Percentiles rank a stretch among this genome's conserved stretches.
Conservation (phyloP, 1,140 invertebrate species). For the Calosoma granatense region DNA sequence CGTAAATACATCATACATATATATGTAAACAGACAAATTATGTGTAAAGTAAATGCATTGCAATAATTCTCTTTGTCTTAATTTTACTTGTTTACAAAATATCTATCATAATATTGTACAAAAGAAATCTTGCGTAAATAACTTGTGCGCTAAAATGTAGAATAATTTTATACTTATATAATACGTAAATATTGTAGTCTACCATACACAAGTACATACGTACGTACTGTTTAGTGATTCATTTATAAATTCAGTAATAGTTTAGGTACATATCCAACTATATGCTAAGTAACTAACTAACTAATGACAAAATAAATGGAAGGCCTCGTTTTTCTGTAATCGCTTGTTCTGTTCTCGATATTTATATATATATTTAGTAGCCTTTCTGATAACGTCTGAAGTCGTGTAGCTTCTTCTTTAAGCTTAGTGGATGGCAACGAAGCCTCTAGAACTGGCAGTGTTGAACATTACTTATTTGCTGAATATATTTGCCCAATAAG, state of each 20-base stretch:
- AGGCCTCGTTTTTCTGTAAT: not conserved
- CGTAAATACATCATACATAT: slow-evolving; percentile 1
- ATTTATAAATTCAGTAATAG: not conserved
- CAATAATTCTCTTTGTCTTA: not conserved
- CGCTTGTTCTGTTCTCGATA: not conserved
- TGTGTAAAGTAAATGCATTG: too few species aligned
- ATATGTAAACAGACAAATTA: slow-evolving; percentile 6
- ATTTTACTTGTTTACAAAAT: slow-evolving; percentile 1
- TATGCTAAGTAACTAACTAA: slow-evolving; percentile 6
- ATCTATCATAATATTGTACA: not conserved
- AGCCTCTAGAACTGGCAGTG: not conserved
- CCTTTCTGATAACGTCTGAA: not conserved
- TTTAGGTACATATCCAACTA: slow-evolving; percentile 5
- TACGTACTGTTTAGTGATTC: not conserved
- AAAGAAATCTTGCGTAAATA: slow-evolving; percentile 3
- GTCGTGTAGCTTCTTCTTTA: too few species aligned
- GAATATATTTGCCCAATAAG: not conserved
- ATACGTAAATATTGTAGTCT: not conserved
- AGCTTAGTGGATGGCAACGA: too few species aligned
- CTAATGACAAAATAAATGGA: slow-evolving; percentile 2
- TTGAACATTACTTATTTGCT: slow-evolving; percentile 4
- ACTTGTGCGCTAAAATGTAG: not conserved
- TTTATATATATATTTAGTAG: not conserved
- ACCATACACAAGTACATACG: not conserved
- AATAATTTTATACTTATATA: slow-evolving; percentile 2